Evolutionary conservation across 2,888 invertebrate species (phyloP).

Genomic region (Tiliacea aurago): DNA sequence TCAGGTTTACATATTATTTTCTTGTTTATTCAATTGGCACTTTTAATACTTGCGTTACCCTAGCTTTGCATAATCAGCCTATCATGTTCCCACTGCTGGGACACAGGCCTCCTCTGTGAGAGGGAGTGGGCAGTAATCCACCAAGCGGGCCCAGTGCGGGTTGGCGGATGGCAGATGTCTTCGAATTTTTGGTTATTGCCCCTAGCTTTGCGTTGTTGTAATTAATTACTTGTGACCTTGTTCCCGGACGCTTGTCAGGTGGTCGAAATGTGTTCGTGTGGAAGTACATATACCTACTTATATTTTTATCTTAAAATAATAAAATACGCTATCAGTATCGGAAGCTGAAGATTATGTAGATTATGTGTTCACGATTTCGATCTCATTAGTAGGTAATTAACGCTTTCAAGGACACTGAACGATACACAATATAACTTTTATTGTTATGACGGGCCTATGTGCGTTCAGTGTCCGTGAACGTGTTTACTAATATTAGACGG

Average conservation of each 20-base stretch:
- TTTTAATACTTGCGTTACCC: neutral
- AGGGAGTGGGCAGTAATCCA: no score
- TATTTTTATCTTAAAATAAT: conserved; percentile 5
- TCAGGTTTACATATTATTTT: neutral
- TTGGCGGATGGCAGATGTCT: no score
- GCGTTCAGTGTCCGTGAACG: no score
- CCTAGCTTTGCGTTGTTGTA: neutral
- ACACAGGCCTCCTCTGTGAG: no score
- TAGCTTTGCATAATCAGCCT: conserved; percentile 10
- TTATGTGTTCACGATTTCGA: conserved; percentile 12
- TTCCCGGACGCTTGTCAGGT: neutral
- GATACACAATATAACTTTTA: no score
- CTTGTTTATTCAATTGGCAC: neutral
- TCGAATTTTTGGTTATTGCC: no score
- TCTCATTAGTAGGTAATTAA: conserved; percentile 11
- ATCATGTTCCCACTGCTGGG: no score
- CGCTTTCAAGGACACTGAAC: conserved; percentile 4
- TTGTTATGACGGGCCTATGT: no score
- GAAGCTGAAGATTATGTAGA: conserved; percentile 39
- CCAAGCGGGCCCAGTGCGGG: no score
- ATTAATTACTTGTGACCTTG: neutral
- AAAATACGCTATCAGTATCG: conserved; percentile 23
- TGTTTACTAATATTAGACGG: conserved; percentile 18
- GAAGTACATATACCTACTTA: neutral
- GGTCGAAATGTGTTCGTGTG: conserved; percentile 15